A percentile compares a stretch with the other conserved stretches of the same genome.
Conservation (phyloP, 2,797 vertebrate species). For the Molossus molossus region DNA sequence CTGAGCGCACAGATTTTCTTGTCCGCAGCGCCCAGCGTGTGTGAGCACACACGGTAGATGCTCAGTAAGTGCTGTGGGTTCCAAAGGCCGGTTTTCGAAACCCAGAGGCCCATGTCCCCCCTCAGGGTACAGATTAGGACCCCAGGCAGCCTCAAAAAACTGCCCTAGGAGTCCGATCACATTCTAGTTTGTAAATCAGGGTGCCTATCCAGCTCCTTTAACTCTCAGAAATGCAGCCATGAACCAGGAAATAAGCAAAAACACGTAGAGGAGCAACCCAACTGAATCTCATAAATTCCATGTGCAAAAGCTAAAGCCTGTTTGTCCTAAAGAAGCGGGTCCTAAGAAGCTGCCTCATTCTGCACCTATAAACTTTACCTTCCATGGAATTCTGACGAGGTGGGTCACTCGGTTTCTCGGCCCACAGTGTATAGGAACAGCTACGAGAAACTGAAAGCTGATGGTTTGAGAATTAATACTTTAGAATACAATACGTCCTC, state of each 20-base stretch:
- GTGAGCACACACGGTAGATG: not conserved
- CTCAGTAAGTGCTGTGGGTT: not conserved
- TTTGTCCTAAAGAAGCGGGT: not conserved
- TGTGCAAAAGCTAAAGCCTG: not conserved
- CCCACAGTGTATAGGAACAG: not conserved
- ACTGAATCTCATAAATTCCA: not conserved
- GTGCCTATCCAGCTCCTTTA: not conserved
- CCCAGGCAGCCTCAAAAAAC: not conserved
- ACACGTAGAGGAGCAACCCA: not conserved
- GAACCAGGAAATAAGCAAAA: slow-evolving; percentile 36
- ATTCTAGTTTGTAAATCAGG: slow-evolving; percentile 28
- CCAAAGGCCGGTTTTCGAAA: not conserved
- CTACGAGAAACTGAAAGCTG: not conserved
- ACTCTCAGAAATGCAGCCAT: not conserved
- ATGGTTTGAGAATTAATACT: not conserved
- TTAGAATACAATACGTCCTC: not conserved
- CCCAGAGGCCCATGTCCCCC: not conserved
- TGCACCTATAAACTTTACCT: not conserved
- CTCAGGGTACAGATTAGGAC: not conserved
- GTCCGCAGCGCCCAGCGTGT: not conserved
- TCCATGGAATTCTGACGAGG: not conserved
- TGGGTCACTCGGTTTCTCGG: not conserved
- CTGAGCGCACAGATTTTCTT: not conserved
- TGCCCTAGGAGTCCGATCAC: not conserved
- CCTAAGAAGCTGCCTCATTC: not conserved